These are phyloP conservation scores for Pagetopsis macropterus DNA, from an alignment of 2,797 vertebrate species.

Conservation along the genomic window DNA sequence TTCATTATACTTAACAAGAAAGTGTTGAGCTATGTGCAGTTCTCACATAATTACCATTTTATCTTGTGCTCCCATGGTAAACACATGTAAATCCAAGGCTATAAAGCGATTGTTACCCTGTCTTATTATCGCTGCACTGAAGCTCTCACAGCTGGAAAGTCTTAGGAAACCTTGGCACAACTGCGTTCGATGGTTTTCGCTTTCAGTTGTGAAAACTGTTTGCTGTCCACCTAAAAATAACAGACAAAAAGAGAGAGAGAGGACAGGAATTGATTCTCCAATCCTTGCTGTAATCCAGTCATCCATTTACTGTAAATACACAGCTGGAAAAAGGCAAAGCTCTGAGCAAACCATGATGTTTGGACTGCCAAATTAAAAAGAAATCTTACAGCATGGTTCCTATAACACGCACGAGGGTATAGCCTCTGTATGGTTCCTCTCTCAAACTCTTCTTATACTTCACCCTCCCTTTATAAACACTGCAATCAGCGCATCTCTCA, in stretches of 20 bases:
- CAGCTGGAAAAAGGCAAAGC: conserved; percentile 62
- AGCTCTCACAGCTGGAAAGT: conserved; percentile 67
- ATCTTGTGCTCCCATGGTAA: conserved; percentile 38
- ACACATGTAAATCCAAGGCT: conserved; percentile 57
- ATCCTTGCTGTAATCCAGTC: conserved; percentile 66
- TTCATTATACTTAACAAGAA: conserved; percentile 14
- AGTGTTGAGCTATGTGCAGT: conserved; percentile 9
- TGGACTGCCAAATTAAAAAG: conserved; percentile 74
- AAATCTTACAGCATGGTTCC: conserved; percentile 56
- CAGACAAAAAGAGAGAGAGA: conserved; percentile 37
- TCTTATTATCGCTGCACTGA: conserved; percentile 51
- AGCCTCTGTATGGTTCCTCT: conserved; percentile 30
- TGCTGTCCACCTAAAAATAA: conserved; percentile 67
- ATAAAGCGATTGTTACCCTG: conserved; percentile 46
- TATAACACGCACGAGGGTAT: conserved; percentile 47
- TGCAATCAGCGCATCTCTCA: conserved; percentile 71
- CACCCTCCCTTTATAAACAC: conserved; percentile 67
- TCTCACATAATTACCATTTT: conserved; percentile 42
- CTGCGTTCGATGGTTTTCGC: conserved; percentile 40
- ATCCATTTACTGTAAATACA: conserved; percentile 76
- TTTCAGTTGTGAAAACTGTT: conserved; percentile 71
- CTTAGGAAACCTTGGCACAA: conserved; percentile 60
- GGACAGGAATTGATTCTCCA: conserved; percentile 53
- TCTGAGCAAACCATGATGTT: conserved; percentile 67
- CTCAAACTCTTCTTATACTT: conserved; percentile 39